Evolutionary conservation across 2,113 vertebrate species (phyloP).

Genomic region (Rallus limicola): DNA sequence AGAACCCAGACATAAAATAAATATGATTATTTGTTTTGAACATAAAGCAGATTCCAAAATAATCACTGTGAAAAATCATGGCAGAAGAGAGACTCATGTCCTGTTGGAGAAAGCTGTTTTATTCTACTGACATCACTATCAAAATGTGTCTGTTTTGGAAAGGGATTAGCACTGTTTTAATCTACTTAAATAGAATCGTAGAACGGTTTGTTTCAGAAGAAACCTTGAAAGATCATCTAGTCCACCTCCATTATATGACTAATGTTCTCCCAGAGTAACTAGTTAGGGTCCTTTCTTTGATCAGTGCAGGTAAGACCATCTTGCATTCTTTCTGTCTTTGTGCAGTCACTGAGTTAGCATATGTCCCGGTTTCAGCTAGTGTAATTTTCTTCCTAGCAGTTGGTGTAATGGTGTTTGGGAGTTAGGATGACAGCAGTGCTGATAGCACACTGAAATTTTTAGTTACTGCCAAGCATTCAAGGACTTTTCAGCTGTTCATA

Average conservation of each 20-base stretch:
- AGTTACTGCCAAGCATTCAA: too few species aligned
- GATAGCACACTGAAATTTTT: too few species aligned
- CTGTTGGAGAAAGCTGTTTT: background rate
- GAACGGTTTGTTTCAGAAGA: background rate
- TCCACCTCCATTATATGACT: background rate
- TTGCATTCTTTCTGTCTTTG: background rate
- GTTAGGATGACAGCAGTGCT: too few species aligned
- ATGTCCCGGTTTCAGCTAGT: too few species aligned
- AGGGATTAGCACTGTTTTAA: background rate
- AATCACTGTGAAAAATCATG: background rate
- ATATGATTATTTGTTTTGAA: background rate
- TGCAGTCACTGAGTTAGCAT: background rate
- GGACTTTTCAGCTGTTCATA: too few species aligned
- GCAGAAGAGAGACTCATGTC: background rate
- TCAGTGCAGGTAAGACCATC: background rate
- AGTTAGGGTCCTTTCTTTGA: background rate
- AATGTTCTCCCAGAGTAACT: background rate
- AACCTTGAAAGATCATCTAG: background rate
- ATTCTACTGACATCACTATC: background rate
- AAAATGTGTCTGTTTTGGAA: background rate
- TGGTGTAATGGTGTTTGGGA: too few species aligned
- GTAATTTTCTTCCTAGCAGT: too few species aligned
- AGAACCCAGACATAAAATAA: background rate
- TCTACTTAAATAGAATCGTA: background rate
- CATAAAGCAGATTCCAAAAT: background rate